Base-by-base conservation (phyloP, 2,888 invertebrate species). In the Drepana falcataria region DNA sequence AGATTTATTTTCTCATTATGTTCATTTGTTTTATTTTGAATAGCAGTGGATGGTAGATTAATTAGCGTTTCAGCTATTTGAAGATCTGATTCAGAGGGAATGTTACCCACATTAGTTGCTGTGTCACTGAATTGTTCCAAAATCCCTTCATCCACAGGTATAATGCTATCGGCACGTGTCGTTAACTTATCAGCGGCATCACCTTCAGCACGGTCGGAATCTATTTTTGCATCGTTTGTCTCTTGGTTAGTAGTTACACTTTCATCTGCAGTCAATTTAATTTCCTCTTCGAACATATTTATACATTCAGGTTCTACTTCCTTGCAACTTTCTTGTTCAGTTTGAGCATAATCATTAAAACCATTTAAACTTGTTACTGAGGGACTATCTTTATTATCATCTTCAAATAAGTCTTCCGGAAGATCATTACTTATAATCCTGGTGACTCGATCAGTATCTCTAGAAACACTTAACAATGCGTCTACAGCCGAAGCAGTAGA, bases 11-110 rank as follows among this genome's bases (percentile, higher is more conserved):
- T 69, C 49, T 79, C 74, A 49, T 61, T 67, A 35, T 61, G 59
- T 21, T 81, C 79, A 52, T 60, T 65, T 49, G 66, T 62, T 63
- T 82, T 85, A 65, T 62, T 85, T 66, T 85, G 83, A 54, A 88
- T 71, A 40, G 87, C 82, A 3, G 88, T 83, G 4, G 88, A 75
- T 4, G 91, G 91, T 47, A 91, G 76, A 71, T 85, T 91, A 52
- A 91, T 85, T 34, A 91, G 79, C 2, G 91, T 79, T 71, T 91
- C 90, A 33, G 91, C 91, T 58, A 91, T 83, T 77, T 91, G 91
- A 21, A 91, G 75, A 69, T 89, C 91, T 9, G 90, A 90, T 74
- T 91, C 91, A 35, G 91, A 79, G 3, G 88, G 91, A 47, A 71
- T 59, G 68, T 63, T 84, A 59, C 85, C 73, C n/a, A 68, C 55